Percentiles rank a stretch among this genome's conserved stretches.
Conservation (phyloP, 2,113 vertebrate species). For the Cyanoramphus novaezelandiae region DNA sequence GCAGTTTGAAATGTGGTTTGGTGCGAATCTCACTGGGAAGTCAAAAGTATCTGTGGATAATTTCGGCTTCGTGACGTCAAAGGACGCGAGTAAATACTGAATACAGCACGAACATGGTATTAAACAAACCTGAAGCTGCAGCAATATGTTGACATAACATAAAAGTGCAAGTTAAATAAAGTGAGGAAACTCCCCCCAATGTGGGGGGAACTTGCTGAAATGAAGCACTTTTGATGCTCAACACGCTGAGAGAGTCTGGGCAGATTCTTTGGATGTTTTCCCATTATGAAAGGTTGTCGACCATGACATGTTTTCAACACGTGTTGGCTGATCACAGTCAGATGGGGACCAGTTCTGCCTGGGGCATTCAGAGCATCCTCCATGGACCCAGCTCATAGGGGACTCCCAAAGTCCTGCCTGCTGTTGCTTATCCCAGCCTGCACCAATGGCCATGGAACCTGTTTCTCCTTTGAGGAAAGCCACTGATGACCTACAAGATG, state of each 20-base stretch:
- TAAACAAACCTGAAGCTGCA: neutral
- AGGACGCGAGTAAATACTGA: neutral
- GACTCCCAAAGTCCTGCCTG: neutral
- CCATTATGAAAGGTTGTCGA: neutral
- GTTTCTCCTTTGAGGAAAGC: neutral
- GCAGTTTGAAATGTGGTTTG: neutral
- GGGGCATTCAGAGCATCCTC: fast-evolving
- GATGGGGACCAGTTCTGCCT: neutral
- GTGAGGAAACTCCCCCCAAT: neutral
- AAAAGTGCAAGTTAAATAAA: neutral
- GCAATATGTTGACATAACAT: neutral
- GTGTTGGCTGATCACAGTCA: neutral
- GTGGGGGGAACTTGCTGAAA: neutral
- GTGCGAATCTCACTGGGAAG: neutral
- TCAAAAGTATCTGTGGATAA: neutral
- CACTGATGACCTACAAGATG: neutral
- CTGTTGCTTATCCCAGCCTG: neutral
- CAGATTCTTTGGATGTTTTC: neutral
- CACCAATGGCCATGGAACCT: fast-evolving
- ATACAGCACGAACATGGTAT: fast-evolving
- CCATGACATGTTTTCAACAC: neutral
- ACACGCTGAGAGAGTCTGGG: neutral
- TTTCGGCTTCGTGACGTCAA: fast-evolving
- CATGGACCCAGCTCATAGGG: neutral
- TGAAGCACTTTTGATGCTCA: neutral